Evolutionary conservation across 2,113 vertebrate species (phyloP), one percentile per base, ranked within the genome.

Genomic region (Myiopsitta monachus): DNA sequence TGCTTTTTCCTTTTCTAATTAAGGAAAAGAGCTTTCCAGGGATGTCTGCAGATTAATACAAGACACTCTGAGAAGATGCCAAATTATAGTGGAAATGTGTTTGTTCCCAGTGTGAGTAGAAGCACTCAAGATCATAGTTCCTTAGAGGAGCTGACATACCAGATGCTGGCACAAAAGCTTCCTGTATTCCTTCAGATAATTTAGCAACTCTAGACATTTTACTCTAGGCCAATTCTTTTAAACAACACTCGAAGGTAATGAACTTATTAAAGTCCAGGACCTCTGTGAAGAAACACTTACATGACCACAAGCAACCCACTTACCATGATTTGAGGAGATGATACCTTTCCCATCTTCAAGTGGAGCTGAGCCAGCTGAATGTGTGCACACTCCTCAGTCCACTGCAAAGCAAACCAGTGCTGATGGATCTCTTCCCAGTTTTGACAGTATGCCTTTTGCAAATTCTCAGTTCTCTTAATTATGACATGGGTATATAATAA

Each of bases 1-100:
- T 64, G 16, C 6, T 87, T 10, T 69, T 95, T 87, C 47, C 17
- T 87, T 75, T 91, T 83, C 91, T 92, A 91, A 94, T 94, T 90
- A 83, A 85, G 63, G 67, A 85, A 94, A 91, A 83, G 33, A 76
- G 36, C 67, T 95, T 96, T 92, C 78, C 92, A 85, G 54, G 74
- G 87, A 79, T 92, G 57, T 85, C 59, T 77, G 76, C 44, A 83
- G 62, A 89, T 80, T 78, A 87, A 75, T 73, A 79, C 24, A 91
- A 85, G 78, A 80, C 76, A 38, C 74, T 91, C 81, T 85, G 77
- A 85, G 73, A 83, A 89, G 69, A 82, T 76, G 74, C 62, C 74
- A 95, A 83, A 85, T 87, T 74, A n/a, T 18, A 91, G 57, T 69
- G 70, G 66, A 91, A 96, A 87, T 76, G 39, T 73, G 30, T 83